Conservation (phyloP, 1,140 invertebrate genomes). For the Bombus confusus region DNA sequence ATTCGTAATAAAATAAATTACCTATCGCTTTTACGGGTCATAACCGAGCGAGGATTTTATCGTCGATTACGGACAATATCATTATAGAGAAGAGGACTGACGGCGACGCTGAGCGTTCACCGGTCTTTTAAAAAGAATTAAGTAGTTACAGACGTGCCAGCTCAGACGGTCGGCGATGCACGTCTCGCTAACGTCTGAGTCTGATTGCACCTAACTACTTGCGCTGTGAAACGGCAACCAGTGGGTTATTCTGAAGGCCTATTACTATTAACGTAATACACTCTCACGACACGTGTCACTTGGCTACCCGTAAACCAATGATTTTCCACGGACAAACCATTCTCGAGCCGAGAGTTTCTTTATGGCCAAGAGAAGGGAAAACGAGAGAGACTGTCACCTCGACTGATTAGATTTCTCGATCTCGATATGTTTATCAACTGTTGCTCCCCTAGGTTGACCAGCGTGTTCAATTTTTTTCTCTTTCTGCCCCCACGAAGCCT, state of each 20-base stretch:
- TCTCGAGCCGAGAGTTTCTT: background rate
- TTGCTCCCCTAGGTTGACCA: background rate
- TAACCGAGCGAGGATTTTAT: constrained; percentile 7
- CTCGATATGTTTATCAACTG: constrained; percentile 40
- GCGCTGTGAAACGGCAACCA: background rate
- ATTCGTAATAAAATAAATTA: constrained; percentile 14
- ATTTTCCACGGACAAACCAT: constrained; percentile 20
- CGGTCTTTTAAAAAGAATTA: constrained; percentile 42
- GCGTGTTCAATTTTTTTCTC: background rate
- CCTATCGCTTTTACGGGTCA: background rate
- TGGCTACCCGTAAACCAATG: background rate
- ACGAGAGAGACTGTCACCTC: background rate
- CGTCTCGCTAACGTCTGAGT: constrained; percentile 52
- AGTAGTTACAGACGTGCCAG: constrained; percentile 42
- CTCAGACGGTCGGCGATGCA: constrained; percentile 46
- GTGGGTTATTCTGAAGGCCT: constrained; percentile 21
- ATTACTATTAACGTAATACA: constrained; percentile 46
- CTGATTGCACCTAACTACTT: constrained; percentile 50
- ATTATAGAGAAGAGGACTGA: background rate
- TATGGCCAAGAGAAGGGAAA: background rate
- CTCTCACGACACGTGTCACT: constrained; percentile 8
- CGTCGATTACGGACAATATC: background rate
- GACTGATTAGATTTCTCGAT: constrained; percentile 9
- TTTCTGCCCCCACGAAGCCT: background rate
- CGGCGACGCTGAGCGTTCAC: background rate